Evolutionary conservation across 1,140 invertebrate genomes (phyloP), one percentile per base, ranked within the genome.

Genomic region (Teleogryllus occipitalis): DNA sequence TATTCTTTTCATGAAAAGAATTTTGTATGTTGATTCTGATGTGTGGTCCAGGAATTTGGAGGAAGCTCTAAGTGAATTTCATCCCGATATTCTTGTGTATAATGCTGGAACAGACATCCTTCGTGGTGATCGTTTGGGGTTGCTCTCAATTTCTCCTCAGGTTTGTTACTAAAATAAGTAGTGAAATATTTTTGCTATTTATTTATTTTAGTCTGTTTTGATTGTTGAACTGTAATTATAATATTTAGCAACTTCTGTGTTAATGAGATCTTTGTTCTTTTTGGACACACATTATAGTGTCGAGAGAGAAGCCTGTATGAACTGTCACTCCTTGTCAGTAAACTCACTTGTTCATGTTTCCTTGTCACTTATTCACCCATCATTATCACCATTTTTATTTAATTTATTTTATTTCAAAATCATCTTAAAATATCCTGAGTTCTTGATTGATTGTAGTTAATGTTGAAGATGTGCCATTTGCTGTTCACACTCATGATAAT

Each of bases 21-120:
- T 75, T 7, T 27, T 46, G 22, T 48, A 46, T 18, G 18, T 79
- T 75, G 15, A 73, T 77, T 4, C 47, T 27, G 27, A 48, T 79
- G 47, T 73, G n/a, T 14, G 10, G 15, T 8, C 82, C 79, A 91
- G 90, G 80, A 89, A 89, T 82, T 85, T 96, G 49, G 88, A 90
- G 82, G 88, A 87, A 80, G 90, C 93, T 7, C 85, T 96, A 7
- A 84, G 87, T 12, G 91, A 95, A 83, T 97, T 96, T 86, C 86
- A 86, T 76, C 93, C 95, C 0, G 91, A 96, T 85, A 86, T 97
- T 46, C 87, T 97, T 74, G 89, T 97, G 46, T 97, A 96, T 84
- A 96, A 96, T 87, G 95, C 95, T 65, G 95, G 95, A 8, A 97
- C 95, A 12, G 96, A 97, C 87, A 90, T 95, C 48, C 85, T 97